phyloP scores from a whole-genome alignment of 2,797 vertebrate genomes.

The Euphonia xanthogaster region DNA sequence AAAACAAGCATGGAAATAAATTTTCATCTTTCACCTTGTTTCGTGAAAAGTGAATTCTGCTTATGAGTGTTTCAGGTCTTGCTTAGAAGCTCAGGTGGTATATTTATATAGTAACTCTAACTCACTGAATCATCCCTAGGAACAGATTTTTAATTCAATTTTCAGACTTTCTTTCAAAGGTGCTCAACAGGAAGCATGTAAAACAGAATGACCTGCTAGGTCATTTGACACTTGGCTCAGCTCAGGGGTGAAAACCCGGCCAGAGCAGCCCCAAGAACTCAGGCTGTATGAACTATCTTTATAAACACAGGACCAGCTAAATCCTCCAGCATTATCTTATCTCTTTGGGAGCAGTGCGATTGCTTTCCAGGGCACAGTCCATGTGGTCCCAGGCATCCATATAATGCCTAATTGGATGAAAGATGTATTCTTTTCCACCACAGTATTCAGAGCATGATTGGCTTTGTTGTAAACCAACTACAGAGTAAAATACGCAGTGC shows the following conservation, averaged over 20 bases:
- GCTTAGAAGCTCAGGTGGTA: background rate
- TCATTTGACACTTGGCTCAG: background rate
- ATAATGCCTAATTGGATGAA: background rate
- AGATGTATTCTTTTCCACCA: background rate
- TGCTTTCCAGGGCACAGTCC: background rate
- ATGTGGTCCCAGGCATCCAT: background rate
- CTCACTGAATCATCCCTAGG: background rate
- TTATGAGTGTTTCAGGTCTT: background rate
- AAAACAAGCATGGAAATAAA: background rate
- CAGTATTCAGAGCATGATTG: background rate
- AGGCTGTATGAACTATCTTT: background rate
- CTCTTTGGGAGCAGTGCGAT: background rate
- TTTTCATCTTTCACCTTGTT: background rate
- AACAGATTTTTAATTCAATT: background rate
- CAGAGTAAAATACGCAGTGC: background rate
- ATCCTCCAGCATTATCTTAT: slow-evolving; percentile 1
- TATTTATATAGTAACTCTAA: background rate
- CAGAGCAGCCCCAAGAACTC: background rate
- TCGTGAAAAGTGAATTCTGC: background rate
- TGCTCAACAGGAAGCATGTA: background rate
- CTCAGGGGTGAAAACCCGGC: background rate
- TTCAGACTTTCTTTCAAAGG: background rate
- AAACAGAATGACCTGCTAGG: background rate
- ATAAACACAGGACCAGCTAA: background rate
- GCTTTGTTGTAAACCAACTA: background rate